Base-by-base conservation (phyloP, 1,140 invertebrate species). In the Chironomus tepperi region DNA sequence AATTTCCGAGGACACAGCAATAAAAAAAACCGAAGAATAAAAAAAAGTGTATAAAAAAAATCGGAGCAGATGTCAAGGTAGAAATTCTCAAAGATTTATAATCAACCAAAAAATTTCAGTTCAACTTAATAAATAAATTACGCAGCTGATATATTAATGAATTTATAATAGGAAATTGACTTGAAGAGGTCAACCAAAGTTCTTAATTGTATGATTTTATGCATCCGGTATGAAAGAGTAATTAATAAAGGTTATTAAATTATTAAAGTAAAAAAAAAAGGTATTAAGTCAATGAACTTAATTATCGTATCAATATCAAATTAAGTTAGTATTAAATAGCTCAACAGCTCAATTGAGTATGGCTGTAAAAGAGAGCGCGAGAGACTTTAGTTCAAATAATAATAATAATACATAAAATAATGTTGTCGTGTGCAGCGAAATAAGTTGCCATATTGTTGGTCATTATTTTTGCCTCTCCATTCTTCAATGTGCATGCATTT, bases 391-490 rank as follows among this genome's bases (percentile, higher is more conserved):
- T 47, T 9, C 43, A 47, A 47, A 47, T 47, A 47, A 47, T n/a
- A 34, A 34, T 2, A 34, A 34, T 34, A 34, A 34, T 34, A 34
- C 47, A 57, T 12, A 57, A n/a, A 57, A 57, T 57, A n/a, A n/a
- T 57, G 47, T 57, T 57, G 47, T 57, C 47, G 47, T 57, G 47
- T 57, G 47, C 47, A 57, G 47, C 12, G n/a, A 12, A 57, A 57
- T 57, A 57, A 57, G 47, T 57, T 57, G 47, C 47, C 47, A 57
- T 57, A 57, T 57, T 57, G 47, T 57, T 57, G 47, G 47, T 57
- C 47, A 57, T 57, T 57, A 57, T 57, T 57, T 57, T 57, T n/a
- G 12, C n/a, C 47, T 57, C 47, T n/a, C 47, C 12, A 57, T 34
- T 34, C 24, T 34, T 34, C 12, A 57, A 57, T 15, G 12, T n/a